Evolutionary conservation across 2,113 vertebrate species (phyloP), one percentile per base, ranked within the genome.

Genomic region (Pteropus alecto): DNA sequence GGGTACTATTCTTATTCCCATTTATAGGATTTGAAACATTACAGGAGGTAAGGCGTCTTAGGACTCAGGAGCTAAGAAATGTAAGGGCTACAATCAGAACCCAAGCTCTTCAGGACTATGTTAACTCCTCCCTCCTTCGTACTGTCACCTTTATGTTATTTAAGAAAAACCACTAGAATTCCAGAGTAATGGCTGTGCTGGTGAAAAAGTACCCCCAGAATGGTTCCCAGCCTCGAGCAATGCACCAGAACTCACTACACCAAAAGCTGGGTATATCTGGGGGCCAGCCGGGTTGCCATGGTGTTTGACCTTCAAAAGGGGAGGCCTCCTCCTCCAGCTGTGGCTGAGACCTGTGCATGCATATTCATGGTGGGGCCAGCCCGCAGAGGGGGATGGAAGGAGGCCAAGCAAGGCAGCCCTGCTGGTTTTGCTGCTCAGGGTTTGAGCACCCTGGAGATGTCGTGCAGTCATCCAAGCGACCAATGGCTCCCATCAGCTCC

Each of bases 201-300:
- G 76, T 24, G 30, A 90, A 74, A 79, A 56, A 41, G 58, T 26
- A 35, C 92, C 74, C 13, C 7, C 43, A 38, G 19, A 63, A 87
- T 63, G 43, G 74, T 70, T 96, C 46, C 33, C 83, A 58, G 61
- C 61, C 70, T 79, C 46, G 65, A 91, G 74, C 84, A 33, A 41
- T 35, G 38, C 58, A 11, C 46, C 51, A 61, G 65, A 85, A 78
- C 26, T 46, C 16, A 46, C 15, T 46, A 22, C 43, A 67, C 94
- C 95, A 86, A 87, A 77, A 67, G 77, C 84, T 2, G 4, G 21
- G 30, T 67, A 85, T 87, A 46, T 63, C 73, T 84, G 28, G 93
- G 71, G 58, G 46, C 85, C 93, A 74, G 76, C 79, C 9, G 1
- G 67, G 97, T 98, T 97, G 96, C 97, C 94, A 96, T 97, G 97